Percentiles rank a stretch among this genome's conserved stretches.
These are phyloP conservation scores for Taxidea taxus DNA, from an alignment of 2,113 vertebrate genomes.

Conservation along the genomic window DNA sequence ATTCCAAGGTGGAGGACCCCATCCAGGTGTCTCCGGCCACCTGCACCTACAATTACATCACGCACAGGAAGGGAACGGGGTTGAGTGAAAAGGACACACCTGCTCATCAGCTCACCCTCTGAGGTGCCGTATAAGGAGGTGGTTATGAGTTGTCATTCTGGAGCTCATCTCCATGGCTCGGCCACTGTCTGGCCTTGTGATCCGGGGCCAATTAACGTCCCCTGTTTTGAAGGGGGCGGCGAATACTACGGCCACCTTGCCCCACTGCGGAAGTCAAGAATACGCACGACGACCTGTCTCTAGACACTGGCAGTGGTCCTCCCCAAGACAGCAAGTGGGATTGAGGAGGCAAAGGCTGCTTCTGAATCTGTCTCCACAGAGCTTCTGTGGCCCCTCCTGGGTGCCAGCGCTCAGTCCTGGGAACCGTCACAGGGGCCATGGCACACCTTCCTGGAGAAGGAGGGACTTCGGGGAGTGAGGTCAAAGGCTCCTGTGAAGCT, in stretches of 20 bases:
- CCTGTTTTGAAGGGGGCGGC: no score
- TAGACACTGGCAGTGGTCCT: not conserved
- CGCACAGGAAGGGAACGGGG: accelerated
- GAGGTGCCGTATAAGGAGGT: accelerated
- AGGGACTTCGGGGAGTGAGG: accelerated
- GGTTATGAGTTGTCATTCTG: accelerated
- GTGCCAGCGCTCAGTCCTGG: accelerated
- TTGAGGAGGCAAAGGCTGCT: not conserved
- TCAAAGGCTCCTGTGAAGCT: accelerated
- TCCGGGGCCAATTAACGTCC: accelerated
- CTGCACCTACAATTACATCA: no score
- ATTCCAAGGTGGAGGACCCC: accelerated
- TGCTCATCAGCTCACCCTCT: not conserved
- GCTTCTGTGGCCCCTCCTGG: not conserved
- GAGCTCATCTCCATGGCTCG: accelerated
- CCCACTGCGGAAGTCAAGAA: not conserved
- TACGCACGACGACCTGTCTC: not conserved
- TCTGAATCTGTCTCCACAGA: accelerated
- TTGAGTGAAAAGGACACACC: not conserved
- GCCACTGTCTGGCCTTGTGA: accelerated
- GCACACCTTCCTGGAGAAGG: not conserved
- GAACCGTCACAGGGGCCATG: accelerated
- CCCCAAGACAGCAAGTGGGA: accelerated
- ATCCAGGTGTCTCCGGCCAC: accelerated
- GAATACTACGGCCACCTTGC: not conserved